Evolutionary conservation across 2,113 vertebrate species (phyloP).

Genomic region (Vimba vimba): DNA sequence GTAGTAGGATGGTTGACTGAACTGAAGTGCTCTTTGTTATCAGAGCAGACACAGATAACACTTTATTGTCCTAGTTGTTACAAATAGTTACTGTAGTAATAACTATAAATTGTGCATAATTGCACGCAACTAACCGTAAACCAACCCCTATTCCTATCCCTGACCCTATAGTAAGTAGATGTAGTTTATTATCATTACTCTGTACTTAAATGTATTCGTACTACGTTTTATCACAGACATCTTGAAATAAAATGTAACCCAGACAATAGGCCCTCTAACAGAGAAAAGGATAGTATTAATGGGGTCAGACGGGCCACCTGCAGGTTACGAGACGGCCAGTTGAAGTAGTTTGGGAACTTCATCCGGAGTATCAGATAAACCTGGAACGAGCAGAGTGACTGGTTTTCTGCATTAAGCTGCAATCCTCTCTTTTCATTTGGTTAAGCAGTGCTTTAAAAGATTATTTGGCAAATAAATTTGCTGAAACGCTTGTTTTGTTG

Average conservation of each 20-base stretch:
- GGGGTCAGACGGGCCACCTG: neutral
- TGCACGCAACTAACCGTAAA: too few relatives aligned
- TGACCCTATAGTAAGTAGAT: too few relatives aligned
- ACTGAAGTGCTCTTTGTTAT: neutral
- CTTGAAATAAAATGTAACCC: too few relatives aligned
- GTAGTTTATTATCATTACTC: too few relatives aligned
- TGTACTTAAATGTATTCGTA: too few relatives aligned
- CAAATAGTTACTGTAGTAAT: too few relatives aligned
- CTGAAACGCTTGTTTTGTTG: conserved; percentile 7
- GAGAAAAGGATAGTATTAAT: neutral
- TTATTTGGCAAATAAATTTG: neutral
- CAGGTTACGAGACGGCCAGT: neutral
- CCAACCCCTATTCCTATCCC: too few relatives aligned
- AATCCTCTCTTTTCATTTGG: neutral
- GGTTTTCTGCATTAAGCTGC: neutral
- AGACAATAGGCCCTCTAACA: neutral
- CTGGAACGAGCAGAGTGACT: neutral
- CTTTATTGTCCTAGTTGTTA: too few relatives aligned
- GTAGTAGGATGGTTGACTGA: neutral
- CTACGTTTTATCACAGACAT: too few relatives aligned
- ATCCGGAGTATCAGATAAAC: neutral
- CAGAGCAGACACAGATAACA: neutral
- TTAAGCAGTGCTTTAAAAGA: conserved; percentile 11
- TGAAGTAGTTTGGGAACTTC: neutral
- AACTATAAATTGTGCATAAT: too few relatives aligned